phyloP scores from a whole-genome alignment of 2,797 vertebrate genomes.

The Eulemur mongoz region DNA sequence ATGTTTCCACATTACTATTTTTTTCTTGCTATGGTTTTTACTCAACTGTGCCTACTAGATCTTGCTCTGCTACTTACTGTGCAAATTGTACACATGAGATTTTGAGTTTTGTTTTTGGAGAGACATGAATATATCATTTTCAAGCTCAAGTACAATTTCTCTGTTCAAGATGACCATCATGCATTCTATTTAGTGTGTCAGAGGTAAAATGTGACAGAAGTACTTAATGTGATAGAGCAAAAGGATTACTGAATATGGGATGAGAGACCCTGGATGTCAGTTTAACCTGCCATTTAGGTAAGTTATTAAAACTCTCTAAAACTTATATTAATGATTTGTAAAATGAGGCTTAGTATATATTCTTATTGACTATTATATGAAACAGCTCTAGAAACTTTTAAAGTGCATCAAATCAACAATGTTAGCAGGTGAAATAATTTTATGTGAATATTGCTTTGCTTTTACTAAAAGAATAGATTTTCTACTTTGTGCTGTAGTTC shows the following conservation, averaged over 20 bases:
- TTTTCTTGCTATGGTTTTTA: background rate
- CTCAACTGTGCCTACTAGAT: background rate
- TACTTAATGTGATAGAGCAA: background rate
- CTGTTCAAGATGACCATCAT: background rate
- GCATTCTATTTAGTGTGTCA: background rate
- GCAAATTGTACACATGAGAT: background rate
- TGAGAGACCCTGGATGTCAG: background rate
- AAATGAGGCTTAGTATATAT: background rate
- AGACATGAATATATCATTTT: background rate
- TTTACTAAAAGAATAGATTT: background rate
- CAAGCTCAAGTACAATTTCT: background rate
- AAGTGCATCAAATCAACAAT: background rate
- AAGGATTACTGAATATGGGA: background rate
- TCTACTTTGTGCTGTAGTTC: background rate
- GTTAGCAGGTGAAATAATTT: conserved; percentile 13
- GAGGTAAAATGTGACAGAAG: background rate
- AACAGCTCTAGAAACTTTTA: background rate
- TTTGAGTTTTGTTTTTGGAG: background rate
- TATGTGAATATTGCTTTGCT: background rate
- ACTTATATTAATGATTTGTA: background rate
- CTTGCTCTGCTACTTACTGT: background rate
- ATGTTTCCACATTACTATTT: background rate
- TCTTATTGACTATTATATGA: background rate
- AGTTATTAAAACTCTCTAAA: background rate
- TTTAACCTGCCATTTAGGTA: background rate